Base-by-base conservation (phyloP, 1,140 invertebrate genomes). In the Pollicipes pollicipes region DNA sequence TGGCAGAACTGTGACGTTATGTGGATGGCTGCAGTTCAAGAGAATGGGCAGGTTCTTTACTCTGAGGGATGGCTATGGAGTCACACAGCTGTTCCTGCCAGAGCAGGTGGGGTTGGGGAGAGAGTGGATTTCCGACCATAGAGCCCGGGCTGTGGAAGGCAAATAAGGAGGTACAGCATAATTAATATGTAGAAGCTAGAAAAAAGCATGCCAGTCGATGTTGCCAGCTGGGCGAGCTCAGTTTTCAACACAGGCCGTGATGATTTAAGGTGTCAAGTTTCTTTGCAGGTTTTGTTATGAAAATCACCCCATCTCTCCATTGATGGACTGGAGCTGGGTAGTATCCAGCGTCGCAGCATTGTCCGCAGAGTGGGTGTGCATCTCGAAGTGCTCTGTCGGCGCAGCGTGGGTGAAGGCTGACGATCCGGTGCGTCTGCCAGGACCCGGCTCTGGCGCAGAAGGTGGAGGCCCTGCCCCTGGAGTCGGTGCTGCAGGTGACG, bases 21-120 rank as follows among this genome's bases (percentile, higher is more conserved):
- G 85, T 82, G 95, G 95, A 26, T 97, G 95, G 93, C 77, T 97
- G 24, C 88, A 95, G 74, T 92, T 85, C 82, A 84, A 88, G 72
- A 83, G 95, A 73, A 82, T 91, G 80, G 75, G 77, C 35, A 88
- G 88, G 77, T 97, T 97, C 82, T 77, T 94, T 13, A 84, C 89
- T 24, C 77, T 97, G 29, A 80, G 93, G 75, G 95, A 98, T 82
- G 84, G 86, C 31, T 91, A 95, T 81, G 95, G 94, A 8, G 79
- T 85, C 16, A 90, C 85, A 1, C 94, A 97, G 80, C 80, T 91
- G 72, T 77, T 91, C 45, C 78, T 94, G 69, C 80, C 85, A 69
- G 79, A 86, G 71, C 75, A 85, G 66, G 83, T 88, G 79, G 77
- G 77, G n/a, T n/a, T n/a, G n/a, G n/a, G n/a, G n/a, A n/a, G n/a